phyloP scores from a whole-genome alignment of 2,113 vertebrate genomes.

The Tenebrosternarchus preto region DNA sequence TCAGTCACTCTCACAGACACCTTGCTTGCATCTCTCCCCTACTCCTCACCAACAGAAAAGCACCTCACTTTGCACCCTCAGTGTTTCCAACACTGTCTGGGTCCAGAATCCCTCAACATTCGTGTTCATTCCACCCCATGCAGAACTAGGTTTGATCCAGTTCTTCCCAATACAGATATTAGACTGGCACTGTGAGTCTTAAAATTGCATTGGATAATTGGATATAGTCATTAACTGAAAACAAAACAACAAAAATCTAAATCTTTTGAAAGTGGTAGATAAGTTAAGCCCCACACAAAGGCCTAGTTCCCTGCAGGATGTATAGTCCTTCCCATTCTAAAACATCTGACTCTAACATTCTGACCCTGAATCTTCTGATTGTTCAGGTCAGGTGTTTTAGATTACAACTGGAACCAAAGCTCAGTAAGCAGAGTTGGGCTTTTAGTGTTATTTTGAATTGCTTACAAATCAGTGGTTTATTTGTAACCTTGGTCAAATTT shows the following conservation, averaged over 20 bases:
- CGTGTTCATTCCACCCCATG: neutral
- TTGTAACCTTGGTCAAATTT: neutral
- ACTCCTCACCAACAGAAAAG: neutral
- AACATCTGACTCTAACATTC: no score
- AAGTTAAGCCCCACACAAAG: no score
- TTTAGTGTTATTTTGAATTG: no score
- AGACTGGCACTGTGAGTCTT: no score
- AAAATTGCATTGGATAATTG: no score
- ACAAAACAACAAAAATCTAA: no score
- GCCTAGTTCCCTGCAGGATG: no score
- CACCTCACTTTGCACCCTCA: neutral
- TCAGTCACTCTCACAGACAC: slow-evolving; percentile 34
- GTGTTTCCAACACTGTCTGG: neutral
- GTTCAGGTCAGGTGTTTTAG: no score
- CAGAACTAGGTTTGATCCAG: slow-evolving; percentile 14
- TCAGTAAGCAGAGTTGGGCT: neutral
- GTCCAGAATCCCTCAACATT: neutral
- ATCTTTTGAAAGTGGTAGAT: no score
- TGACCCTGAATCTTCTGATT: no score
- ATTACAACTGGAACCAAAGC: neutral
- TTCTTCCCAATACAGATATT: slow-evolving; percentile 20
- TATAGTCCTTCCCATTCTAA: no score
- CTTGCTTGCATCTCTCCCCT: slow-evolving; percentile 5
- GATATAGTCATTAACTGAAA: no score
- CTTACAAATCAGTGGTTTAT: neutral